Conservation (phyloP, 1,140 invertebrate species). For the Neodiprion lecontei region DNA sequence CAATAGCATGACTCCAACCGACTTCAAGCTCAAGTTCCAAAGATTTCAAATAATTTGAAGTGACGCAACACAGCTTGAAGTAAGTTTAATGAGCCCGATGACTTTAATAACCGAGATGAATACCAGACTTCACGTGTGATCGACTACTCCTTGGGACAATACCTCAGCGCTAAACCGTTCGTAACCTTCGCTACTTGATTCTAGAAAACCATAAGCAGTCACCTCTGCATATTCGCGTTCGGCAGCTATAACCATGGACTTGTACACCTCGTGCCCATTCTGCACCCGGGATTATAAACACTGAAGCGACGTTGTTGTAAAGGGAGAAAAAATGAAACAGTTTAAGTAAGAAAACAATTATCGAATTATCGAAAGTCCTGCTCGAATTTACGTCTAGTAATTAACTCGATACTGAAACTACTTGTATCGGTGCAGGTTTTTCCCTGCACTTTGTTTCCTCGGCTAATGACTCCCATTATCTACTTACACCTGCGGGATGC, state of each 20-base stretch:
- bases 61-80: no score
- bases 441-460: background rate
- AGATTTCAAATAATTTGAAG: no score
- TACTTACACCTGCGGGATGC: background rate
- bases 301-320: background rate
- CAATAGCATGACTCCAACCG: no score
- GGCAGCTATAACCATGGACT: no score
- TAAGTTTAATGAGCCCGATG: no score
- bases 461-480: background rate
- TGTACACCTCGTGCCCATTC: background rate
- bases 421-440: background rate
- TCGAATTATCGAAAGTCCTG: background rate
- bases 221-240: background rate
- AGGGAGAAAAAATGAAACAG: background rate
- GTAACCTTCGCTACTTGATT: background rate
- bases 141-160: no score
- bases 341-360: background rate
- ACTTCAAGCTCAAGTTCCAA: no score
- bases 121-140: no score
- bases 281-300: background rate
- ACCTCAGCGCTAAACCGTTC: background rate
- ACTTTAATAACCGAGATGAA: no score
- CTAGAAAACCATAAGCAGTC: background rate
- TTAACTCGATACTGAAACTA: background rate
- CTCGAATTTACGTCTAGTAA: background rate